These are phyloP conservation scores for Limnephilus lunatus DNA, from an alignment of 2,888 invertebrate species.

Conservation along the genomic window DNA sequence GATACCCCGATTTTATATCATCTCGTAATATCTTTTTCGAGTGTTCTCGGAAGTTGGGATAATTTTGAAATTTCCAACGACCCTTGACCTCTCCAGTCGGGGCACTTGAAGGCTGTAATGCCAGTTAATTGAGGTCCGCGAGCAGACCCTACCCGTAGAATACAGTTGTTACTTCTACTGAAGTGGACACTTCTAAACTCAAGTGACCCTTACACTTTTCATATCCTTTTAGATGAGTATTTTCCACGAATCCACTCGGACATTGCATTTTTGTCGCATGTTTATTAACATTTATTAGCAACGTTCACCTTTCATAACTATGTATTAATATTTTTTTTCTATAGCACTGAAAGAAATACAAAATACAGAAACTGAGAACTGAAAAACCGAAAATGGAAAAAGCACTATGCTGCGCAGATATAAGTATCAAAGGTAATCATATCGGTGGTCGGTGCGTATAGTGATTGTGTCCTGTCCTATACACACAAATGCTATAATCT, in stretches of 20 bases:
- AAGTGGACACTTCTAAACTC: neutral
- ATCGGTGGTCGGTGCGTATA: no score
- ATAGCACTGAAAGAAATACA: neutral
- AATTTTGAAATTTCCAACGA: slow-evolving; percentile 27
- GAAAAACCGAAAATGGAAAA: no score
- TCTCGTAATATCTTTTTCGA: neutral
- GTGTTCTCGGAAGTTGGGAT: slow-evolving; percentile 24
- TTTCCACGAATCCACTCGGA: neutral
- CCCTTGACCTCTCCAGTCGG: slow-evolving; percentile 3
- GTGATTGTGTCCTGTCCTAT: no score
- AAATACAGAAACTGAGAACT: no score
- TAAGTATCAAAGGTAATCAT: no score
- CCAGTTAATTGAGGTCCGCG: slow-evolving; percentile 27
- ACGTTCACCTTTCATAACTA: neutral
- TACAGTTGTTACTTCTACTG: neutral
- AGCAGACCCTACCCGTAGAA: neutral
- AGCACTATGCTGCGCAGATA: no score
- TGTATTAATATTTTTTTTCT: neutral
- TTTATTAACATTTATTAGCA: neutral
- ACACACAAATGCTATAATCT: no score
- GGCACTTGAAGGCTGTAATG: slow-evolving; percentile 23
- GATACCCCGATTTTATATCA: slow-evolving; percentile 9
- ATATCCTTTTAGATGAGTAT: neutral
- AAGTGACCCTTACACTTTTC: neutral
- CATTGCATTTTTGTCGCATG: neutral